These are phyloP conservation scores for Myotis findleyi DNA, from an alignment of 2,797 vertebrate genomes.

Conservation along the genomic window DNA sequence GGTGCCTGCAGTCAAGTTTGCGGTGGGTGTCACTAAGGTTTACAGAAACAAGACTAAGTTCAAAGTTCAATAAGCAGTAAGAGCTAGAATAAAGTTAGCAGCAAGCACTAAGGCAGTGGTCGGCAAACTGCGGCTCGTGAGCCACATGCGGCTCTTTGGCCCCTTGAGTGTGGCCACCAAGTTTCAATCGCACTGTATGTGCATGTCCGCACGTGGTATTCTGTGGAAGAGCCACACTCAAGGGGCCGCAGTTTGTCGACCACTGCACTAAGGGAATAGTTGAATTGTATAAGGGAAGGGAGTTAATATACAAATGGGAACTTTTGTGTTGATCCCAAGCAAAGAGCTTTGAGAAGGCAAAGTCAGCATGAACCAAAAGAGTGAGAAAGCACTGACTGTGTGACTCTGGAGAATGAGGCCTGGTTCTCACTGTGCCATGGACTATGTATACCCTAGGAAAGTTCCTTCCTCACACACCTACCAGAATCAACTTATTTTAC, in stretches of 20 bases:
- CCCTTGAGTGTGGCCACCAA: no score
- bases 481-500: slow-evolving; percentile 58
- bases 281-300: not conserved
- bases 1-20: not conserved
- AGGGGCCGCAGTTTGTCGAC: no score
- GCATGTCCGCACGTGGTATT: no score
- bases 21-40: not conserved
- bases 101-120: not conserved
- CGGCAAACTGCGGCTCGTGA: no score
- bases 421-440: not conserved
- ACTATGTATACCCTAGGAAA: not conserved
- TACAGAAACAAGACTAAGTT: not conserved
- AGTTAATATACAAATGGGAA: not conserved
- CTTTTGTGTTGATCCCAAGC: not conserved
- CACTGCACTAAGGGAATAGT: not conserved
- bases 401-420: not conserved
- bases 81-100: slow-evolving; percentile 38
- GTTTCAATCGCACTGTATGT: no score
- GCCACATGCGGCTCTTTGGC: no score
- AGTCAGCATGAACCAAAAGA: slow-evolving; percentile 50
- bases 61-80: slow-evolving; percentile 46
- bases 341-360: slow-evolving; percentile 26
- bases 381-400: not conserved
- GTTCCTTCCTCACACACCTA: not conserved
- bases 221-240: no score